phyloP scores from a whole-genome alignment of 2,888 invertebrate species.

The Merodon equestris region DNA sequence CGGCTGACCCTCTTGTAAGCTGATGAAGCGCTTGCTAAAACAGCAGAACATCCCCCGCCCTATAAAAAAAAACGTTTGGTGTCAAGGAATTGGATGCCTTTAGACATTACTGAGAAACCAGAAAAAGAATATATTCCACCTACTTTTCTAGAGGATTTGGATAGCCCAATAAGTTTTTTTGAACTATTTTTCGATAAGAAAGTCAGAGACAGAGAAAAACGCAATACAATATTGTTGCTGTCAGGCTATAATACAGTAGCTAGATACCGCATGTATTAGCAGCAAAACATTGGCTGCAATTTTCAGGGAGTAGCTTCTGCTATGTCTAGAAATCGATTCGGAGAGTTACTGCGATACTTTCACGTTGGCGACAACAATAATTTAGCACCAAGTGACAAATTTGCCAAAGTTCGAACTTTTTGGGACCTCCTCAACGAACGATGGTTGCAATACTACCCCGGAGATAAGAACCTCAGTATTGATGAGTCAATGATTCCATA shows the following conservation, averaged over 20 bases:
- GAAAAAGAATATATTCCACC: not conserved
- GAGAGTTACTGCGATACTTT: too few relatives aligned
- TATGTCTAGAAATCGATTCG: too few relatives aligned
- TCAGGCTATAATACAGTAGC: not conserved
- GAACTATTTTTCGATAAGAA: not conserved
- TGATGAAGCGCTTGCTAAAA: not conserved
- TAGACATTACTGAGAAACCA: too few relatives aligned
- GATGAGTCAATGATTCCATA: not conserved
- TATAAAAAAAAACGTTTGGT: not conserved
- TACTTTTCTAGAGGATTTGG: not conserved
- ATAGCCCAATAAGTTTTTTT: not conserved
- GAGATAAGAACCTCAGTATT: not conserved
- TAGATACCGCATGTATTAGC: not conserved
- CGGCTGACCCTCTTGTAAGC: too few relatives aligned
- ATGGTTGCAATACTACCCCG: too few relatives aligned
- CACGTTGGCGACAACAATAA: too few relatives aligned
- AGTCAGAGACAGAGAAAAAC: not conserved
- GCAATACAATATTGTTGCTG: not conserved
- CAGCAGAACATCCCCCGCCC: not conserved
- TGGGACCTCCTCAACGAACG: too few relatives aligned
- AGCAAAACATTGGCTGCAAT: not conserved
- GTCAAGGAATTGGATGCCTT: not conserved
- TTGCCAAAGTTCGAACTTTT: too few relatives aligned
- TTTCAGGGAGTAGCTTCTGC: not conserved
- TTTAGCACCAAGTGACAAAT: too few relatives aligned